Base-by-base conservation (phyloP, 2,888 invertebrate species). In the Drosophila vallismaia region DNA sequence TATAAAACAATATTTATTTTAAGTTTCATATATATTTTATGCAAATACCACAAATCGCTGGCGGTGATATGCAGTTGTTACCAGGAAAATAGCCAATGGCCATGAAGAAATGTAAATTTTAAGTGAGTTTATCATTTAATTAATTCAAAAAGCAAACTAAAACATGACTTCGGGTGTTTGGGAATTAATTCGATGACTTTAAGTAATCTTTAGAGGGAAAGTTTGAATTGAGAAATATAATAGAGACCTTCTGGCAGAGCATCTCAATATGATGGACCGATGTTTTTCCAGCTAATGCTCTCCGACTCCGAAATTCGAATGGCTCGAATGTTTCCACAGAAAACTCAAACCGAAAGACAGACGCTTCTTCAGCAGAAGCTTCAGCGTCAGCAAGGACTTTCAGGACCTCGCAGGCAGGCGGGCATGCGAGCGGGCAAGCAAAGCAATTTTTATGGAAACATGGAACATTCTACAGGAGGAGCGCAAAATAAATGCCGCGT, bases 401-500 rank as follows among this genome's bases (percentile, higher is more conserved):
- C 55, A 49, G 71, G 54, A 64, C 50, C 54, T 54, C 19, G 19
- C 19, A 19, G 19, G 19, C 14, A 14, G 14, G 14, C 1, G 1
- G 14, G 14, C 14, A 14, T 1, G 14, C 14, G 2, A 19, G 19
- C 1, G 2, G 2, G 72, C 85, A 76, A 82, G 87, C 87, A 85
- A 85, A 87, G 82, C 87, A 82, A 87, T 82, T 82, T 82, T 82
- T 82, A 87, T 82, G 85, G 85, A 85, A 84, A 76, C 79, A 84
- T 19, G 19, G 78, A 85, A 82, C n/a, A n/a, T 82, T 75, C 75
- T 86, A 81, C 83, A 59, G 67, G 67, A 66, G 64, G 45, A 64
- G 67, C 45, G 67, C 67, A 64, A 64, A 64, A 86, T 82, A 69
- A 87, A 82, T 87, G 85, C 87, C 85, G 87, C 82, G 85, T 85